Evolutionary conservation across 2,888 invertebrate genomes (phyloP).

Genomic region (Hedya salicella): DNA sequence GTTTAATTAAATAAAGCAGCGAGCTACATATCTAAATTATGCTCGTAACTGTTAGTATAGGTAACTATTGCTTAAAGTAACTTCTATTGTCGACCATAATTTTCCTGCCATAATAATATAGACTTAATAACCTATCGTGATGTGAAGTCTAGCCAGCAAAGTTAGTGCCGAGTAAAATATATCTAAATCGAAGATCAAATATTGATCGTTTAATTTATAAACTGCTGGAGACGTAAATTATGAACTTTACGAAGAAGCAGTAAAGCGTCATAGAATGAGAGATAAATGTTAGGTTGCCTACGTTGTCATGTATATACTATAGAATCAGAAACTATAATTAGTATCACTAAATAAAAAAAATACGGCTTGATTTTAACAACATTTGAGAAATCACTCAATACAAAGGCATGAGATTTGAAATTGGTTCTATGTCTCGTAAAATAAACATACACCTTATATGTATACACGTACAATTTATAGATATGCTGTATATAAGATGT

Average conservation of each 20-base stretch:
- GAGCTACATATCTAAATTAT: not conserved
- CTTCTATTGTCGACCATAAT: not conserved
- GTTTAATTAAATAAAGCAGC: no score
- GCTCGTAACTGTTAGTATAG: not conserved
- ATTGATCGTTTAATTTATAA: conserved; percentile 29
- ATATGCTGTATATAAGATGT: no score
- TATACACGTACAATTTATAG: no score
- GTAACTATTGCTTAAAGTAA: not conserved
- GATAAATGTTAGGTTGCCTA: not conserved
- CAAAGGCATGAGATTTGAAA: no score
- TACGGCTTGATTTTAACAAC: no score
- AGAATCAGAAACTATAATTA: no score
- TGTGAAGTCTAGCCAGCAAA: not conserved
- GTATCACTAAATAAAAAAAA: no score
- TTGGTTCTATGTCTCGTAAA: no score
- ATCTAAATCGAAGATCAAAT: conserved; percentile 24
- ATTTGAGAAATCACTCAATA: no score
- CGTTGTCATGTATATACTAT: no score
- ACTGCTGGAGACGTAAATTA: conserved; percentile 12
- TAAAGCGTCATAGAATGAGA: not conserved
- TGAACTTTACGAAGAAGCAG: conserved; percentile 15
- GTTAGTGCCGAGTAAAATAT: conserved; percentile 25
- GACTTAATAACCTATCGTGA: conserved; percentile 8
- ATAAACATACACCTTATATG: no score
- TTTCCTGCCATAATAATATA: not conserved